Evolutionary conservation across 1,140 invertebrate genomes (phyloP).

Genomic region (Hycleus phaleratus): DNA sequence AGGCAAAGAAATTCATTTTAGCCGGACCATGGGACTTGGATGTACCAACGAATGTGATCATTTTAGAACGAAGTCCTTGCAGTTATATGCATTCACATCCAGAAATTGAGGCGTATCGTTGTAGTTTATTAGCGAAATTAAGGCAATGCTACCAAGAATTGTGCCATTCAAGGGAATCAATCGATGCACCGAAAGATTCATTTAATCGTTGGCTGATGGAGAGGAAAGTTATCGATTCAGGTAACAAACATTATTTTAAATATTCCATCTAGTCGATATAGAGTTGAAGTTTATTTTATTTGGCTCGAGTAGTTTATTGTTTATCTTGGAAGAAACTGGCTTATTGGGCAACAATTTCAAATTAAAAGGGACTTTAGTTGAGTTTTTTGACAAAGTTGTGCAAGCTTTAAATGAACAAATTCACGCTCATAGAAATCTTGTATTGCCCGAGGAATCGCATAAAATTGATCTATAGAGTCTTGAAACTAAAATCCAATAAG

Average conservation of each 20-base stretch:
- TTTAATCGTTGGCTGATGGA: constrained; percentile 96
- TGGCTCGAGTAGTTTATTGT: no score
- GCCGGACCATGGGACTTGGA: constrained; percentile 94
- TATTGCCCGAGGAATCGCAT: no score
- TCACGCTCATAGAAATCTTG: no score
- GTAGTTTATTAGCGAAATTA: constrained; percentile 71
- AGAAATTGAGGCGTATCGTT: constrained; percentile 78
- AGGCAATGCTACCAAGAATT: constrained; percentile 88
- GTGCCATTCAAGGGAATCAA: constrained; percentile 87
- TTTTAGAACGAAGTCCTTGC: constrained; percentile 77
- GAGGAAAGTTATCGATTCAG: constrained; percentile 80
- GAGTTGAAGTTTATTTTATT: no score
- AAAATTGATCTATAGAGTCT: no score
- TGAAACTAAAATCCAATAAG: no score
- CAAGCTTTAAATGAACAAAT: no score
- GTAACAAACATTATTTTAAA: constrained; percentile 9
- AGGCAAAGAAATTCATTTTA: constrained; percentile 73
- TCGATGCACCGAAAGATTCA: constrained; percentile 92
- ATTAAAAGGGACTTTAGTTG: no score
- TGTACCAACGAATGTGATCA: constrained; percentile 87
- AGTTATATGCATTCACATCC: constrained; percentile 87
- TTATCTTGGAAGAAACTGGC: no score
- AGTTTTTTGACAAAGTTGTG: no score
- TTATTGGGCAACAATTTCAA: no score
- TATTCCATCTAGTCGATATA: no score